Conservation (phyloP, 2,797 vertebrate genomes). For the Neomorphus geoffroyi region DNA sequence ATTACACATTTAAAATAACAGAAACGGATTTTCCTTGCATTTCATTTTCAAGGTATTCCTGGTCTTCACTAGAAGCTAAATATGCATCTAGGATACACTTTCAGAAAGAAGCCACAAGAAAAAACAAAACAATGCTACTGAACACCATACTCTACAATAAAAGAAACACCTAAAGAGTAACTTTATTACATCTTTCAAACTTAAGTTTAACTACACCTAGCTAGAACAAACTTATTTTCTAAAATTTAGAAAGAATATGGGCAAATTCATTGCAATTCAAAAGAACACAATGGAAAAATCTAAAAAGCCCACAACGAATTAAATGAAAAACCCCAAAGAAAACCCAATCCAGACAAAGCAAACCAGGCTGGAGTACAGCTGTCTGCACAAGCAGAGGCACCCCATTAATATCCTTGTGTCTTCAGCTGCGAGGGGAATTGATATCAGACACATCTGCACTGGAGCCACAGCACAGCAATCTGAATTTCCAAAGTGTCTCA, state of each 20-base stretch:
- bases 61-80: neutral
- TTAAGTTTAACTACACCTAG: neutral
- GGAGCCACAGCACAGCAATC: neutral
- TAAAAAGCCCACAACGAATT: neutral
- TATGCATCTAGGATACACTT: neutral
- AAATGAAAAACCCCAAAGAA: neutral
- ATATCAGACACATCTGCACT: neutral
- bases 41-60: neutral
- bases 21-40: neutral
- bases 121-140: neutral
- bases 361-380: neutral
- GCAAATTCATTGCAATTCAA: neutral
- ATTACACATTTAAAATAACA: neutral
- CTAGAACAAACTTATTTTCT: neutral
- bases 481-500: neutral
- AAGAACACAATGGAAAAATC: neutral
- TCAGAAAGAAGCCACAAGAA: neutral
- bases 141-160: neutral
- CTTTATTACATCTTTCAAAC: neutral
- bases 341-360: neutral
- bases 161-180: neutral
- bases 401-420: neutral
- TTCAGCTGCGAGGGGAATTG: neutral
- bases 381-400: neutral
- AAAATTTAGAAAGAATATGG: neutral